A percentile compares a stretch with the other conserved stretches of the same genome.
phyloP scores from a whole-genome alignment of 2,113 vertebrate species.

The Progne subis region DNA sequence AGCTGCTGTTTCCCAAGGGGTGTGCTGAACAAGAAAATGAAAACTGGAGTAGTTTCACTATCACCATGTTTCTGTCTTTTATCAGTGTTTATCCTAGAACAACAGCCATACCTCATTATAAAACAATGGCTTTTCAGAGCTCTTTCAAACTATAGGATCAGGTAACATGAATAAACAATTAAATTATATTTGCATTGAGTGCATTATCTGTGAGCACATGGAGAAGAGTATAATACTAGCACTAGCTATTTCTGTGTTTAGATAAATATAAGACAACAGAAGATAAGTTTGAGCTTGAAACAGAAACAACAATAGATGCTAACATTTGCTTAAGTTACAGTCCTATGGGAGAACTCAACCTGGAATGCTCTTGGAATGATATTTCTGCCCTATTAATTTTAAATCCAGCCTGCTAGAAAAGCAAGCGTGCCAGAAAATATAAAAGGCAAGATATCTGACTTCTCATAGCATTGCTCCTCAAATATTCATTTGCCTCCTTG shows the following conservation, averaged over 20 bases:
- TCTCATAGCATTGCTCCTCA: not conserved
- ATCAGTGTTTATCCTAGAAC: constrained; percentile 3
- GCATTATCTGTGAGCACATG: not conserved
- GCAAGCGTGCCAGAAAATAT: not conserved
- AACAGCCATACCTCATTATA: not conserved
- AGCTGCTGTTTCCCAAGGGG: not conserved
- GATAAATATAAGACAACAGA: constrained; percentile 46
- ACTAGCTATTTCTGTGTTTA: constrained; percentile 28
- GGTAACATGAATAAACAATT: not conserved
- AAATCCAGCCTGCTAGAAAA: not conserved
- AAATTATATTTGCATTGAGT: not conserved
- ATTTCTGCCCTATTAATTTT: constrained; percentile 41
- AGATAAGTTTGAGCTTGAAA: constrained; percentile 60
- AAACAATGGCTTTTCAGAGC: not conserved
- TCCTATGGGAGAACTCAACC: not conserved
- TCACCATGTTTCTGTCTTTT: not conserved
- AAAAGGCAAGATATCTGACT: constrained; percentile 16
- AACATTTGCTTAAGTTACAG: constrained; percentile 47
- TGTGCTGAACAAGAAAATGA: not conserved
- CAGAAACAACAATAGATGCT: constrained; percentile 48
- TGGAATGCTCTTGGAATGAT: not conserved
- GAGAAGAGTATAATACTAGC: not conserved
- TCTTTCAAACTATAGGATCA: not conserved
- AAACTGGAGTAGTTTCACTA: not conserved
- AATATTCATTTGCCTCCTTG: constrained; percentile 5